phyloP scores from a whole-genome alignment of 2,888 invertebrate species.

The Orthosia gothica region DNA sequence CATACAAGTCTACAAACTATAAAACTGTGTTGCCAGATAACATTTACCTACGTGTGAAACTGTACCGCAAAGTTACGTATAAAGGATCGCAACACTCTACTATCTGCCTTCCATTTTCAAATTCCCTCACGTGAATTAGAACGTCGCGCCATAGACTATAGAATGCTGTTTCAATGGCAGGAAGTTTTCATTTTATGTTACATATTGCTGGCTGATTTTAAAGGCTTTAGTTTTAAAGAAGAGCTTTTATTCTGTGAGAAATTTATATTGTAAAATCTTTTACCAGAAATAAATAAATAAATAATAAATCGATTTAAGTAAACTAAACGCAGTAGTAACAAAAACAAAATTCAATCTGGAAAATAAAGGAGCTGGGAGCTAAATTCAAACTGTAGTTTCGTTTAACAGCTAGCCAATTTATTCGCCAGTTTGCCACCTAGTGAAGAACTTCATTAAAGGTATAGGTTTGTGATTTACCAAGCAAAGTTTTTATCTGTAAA shows the following conservation, averaged over 20 bases:
- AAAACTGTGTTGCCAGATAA: no score
- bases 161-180: constrained; percentile 44
- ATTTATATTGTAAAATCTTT: not conserved
- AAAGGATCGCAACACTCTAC: constrained; percentile 51
- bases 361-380: not conserved
- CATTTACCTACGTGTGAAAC: no score
- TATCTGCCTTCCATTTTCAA: constrained; percentile 64
- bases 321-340: not conserved
- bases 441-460: no score
- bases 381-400: not conserved
- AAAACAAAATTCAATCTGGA: not conserved
- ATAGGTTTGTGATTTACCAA: no score
- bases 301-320: no score
- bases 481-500: no score
- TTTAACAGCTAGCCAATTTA: no score
- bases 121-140: constrained; percentile 55
- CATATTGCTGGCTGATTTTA: constrained; percentile 22
- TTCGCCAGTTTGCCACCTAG: no score
- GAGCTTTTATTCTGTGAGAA: not conserved
- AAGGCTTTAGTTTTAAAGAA: not conserved
- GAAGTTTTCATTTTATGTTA: constrained; percentile 47
- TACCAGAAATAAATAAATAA: no score
- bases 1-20: no score
- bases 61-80: no score
- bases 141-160: constrained; percentile 55